phyloP scores from a whole-genome alignment of 2,888 invertebrate genomes.

The Agapostemon virescens region DNA sequence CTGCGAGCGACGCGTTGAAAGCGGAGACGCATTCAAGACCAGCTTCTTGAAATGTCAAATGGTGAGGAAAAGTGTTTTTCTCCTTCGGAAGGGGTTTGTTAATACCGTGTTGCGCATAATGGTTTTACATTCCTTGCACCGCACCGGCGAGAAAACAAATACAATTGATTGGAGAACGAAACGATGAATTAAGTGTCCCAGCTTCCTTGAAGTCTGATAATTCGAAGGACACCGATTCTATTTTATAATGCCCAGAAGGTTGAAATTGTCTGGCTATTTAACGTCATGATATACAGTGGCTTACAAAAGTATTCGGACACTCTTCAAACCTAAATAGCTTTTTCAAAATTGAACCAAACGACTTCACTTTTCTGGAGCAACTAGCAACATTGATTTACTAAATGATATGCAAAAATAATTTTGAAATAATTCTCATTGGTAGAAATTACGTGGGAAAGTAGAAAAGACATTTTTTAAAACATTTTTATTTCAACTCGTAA shows the following conservation, averaged over 20 bases:
- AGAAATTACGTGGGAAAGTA: too few relatives aligned
- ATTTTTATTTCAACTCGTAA: too few relatives aligned
- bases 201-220: not conserved
- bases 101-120: not conserved
- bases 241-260: not conserved
- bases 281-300: not conserved
- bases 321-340: too few relatives aligned
- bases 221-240: not conserved
- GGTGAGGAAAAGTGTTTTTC: constrained; percentile 13
- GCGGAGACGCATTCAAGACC: not conserved
- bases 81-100: not conserved
- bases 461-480: too few relatives aligned
- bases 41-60: constrained; percentile 44
- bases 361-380: too few relatives aligned
- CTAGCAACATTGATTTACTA: too few relatives aligned
- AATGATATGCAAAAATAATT: too few relatives aligned
- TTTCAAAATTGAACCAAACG: too few relatives aligned
- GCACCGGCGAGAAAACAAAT: not conserved
- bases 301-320: too few relatives aligned
- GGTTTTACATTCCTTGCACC: not conserved
- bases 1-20: constrained; percentile 7
- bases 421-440: too few relatives aligned
- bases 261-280: not conserved
- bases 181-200: not conserved
- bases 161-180: not conserved